Percentiles rank a stretch among this genome's conserved stretches.
These are phyloP conservation scores for Copsychus sechellarum DNA, from an alignment of 2,113 vertebrate species.

Conservation along the genomic window DNA sequence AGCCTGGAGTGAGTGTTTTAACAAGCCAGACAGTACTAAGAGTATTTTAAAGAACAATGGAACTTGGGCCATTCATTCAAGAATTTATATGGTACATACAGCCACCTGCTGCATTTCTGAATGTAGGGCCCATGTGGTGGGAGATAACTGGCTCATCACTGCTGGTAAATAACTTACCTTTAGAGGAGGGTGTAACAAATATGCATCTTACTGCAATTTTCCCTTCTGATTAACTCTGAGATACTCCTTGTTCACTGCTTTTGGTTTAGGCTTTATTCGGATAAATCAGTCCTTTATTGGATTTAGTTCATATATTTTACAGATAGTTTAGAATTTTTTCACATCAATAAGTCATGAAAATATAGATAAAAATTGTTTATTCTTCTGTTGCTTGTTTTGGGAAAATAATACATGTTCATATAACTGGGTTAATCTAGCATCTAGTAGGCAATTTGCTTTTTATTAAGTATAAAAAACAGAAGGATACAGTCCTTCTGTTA, in stretches of 20 bases:
- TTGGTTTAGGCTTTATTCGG: not conserved
- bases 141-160: not conserved
- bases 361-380: not conserved
- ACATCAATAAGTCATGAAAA: not conserved
- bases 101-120: not conserved
- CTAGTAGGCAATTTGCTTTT: not conserved
- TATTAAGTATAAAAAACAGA: not conserved
- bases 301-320: not conserved
- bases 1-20: not conserved
- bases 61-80: not conserved
- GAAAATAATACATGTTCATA: not conserved
- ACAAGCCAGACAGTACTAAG: not conserved
- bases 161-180: not conserved
- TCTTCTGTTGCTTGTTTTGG: not conserved
- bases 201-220: not conserved
- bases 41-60: not conserved
- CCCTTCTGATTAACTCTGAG: not conserved
- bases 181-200: not conserved
- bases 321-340: not conserved
- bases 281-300: not conserved
- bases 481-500: not conserved
- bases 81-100: not conserved
- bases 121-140: not conserved
- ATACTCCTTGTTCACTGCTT: not conserved
- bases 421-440: not conserved